A percentile compares a stretch with the other conserved stretches of the same genome.
These are phyloP conservation scores for Spinus pinus DNA, from an alignment of 2,797 vertebrate genomes.

Conservation along the genomic window DNA sequence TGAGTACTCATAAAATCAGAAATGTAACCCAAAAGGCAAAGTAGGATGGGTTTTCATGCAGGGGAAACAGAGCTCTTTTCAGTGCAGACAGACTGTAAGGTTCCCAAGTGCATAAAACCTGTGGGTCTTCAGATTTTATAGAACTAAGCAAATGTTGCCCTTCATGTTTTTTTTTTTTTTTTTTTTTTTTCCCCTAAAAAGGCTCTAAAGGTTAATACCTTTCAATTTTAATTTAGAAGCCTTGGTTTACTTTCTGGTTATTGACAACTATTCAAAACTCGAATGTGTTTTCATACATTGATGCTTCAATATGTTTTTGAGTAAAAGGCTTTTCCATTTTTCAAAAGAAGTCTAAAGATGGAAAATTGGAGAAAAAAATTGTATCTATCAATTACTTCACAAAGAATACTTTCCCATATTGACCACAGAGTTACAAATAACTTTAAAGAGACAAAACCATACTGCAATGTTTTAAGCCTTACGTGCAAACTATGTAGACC, in stretches of 20 bases:
- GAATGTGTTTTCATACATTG: neutral
- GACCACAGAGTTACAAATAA: neutral
- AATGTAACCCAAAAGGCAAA: neutral
- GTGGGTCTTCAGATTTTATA: neutral
- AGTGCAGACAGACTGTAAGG: neutral
- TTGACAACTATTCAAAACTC: neutral
- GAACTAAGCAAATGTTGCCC: neutral
- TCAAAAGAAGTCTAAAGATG: neutral
- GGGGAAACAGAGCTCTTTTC: neutral
- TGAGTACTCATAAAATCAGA: neutral
- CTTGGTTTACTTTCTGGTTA: neutral
- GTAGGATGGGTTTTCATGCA: neutral
- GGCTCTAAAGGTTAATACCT: neutral
- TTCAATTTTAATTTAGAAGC: neutral
- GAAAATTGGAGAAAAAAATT: neutral
- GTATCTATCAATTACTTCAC: neutral
- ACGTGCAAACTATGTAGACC: neutral
- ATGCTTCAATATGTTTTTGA: neutral
- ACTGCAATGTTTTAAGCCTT: neutral
- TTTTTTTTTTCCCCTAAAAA: neutral
- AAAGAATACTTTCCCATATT: neutral
- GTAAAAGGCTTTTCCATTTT: neutral
- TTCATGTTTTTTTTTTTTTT: rapidly evolving
- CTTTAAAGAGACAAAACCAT: neutral
- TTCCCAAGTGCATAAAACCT: neutral